Evolutionary conservation across 2,888 invertebrate species (phyloP).

Genomic region (Plebejus argus): DNA sequence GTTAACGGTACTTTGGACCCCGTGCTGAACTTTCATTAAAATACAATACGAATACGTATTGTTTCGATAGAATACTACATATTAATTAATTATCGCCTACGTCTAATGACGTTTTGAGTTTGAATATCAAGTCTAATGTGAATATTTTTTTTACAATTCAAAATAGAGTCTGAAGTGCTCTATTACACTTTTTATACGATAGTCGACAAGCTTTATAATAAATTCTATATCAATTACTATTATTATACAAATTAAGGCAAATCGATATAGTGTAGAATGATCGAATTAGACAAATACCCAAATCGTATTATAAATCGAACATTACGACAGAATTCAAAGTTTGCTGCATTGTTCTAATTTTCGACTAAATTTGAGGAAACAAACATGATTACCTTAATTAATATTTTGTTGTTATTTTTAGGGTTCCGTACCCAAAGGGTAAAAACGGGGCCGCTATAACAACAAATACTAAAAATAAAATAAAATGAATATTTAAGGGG

Average conservation of each 20-base stretch:
- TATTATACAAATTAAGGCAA: too few species aligned
- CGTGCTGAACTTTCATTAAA: constrained; percentile 11
- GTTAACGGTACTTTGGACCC: constrained; percentile 18
- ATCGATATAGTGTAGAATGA: too few species aligned
- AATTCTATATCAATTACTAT: too few species aligned
- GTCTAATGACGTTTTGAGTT: not conserved
- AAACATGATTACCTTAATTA: not conserved
- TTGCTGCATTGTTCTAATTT: not conserved
- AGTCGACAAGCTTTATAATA: too few species aligned
- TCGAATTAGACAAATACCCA: too few species aligned
- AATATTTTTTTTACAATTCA: not conserved
- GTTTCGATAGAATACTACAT: not conserved
- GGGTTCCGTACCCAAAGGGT: too few species aligned
- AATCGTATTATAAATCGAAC: too few species aligned
- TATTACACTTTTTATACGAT: too few species aligned
- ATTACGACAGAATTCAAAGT: not conserved
- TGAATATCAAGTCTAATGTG: not conserved
- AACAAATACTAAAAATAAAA: too few species aligned
- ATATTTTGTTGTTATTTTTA: not conserved
- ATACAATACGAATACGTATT: constrained; percentile 20
- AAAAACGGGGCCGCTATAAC: too few species aligned
- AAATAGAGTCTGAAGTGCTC: too few species aligned
- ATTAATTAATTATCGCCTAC: not conserved
- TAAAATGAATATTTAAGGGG: too few species aligned
- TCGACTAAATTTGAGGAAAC: not conserved